phyloP scores from a whole-genome alignment of 1,140 invertebrate genomes.

The Dufourea novaeangliae region DNA sequence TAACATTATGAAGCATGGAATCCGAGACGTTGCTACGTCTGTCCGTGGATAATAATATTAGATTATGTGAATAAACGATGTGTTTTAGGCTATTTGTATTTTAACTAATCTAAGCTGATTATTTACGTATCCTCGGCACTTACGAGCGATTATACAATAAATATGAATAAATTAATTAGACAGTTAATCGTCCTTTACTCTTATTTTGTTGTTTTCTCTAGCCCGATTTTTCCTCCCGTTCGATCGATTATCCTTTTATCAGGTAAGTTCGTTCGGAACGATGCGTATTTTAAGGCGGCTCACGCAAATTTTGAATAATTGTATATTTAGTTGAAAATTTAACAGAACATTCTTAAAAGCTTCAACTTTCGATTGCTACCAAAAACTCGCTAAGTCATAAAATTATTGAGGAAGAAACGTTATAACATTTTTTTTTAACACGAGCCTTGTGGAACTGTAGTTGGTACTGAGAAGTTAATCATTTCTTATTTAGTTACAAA shows the following conservation, averaged over 20 bases:
- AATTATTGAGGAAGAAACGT: too few species aligned
- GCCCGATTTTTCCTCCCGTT: too few species aligned
- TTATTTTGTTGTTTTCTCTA: constrained; percentile 5
- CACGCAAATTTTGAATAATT: too few species aligned
- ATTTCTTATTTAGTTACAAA: too few species aligned
- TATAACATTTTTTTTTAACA: too few species aligned
- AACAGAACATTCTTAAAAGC: too few species aligned
- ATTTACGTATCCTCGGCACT: constrained; percentile 65
- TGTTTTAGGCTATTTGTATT: constrained; percentile 68
- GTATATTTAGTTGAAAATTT: too few species aligned
- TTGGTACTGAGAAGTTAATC: too few species aligned
- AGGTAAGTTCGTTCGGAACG: constrained; percentile 11
- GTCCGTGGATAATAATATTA: constrained; percentile 62
- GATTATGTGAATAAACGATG: constrained; percentile 52
- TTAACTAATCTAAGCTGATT: constrained; percentile 66
- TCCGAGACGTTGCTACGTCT: constrained; percentile 43
- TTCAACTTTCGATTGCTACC: too few species aligned
- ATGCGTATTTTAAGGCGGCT: too few species aligned
- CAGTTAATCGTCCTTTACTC: constrained; percentile 31
- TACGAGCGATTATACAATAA: constrained; percentile 65
- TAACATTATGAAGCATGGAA: constrained; percentile 35
- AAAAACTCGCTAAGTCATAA: too few species aligned
- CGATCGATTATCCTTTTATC: background rate
- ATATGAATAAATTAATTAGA: constrained; percentile 68
- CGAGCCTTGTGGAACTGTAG: too few species aligned